Base-by-base conservation (phyloP, 1,140 invertebrate genomes). In the Drosophila arizonae region DNA sequence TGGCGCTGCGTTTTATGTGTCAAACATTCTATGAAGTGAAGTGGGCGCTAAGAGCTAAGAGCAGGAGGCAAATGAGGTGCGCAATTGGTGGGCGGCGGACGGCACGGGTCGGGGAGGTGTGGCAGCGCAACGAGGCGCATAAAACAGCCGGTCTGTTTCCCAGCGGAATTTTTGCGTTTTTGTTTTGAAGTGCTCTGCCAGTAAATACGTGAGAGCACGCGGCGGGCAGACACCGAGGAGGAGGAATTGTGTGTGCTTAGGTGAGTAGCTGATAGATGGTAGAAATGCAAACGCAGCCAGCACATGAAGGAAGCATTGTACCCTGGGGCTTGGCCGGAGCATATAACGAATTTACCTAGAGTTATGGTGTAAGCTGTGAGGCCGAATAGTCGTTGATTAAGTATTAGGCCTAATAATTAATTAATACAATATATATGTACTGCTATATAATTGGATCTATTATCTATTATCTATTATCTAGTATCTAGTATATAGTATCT, bases 1-100 rank as follows among this genome's bases (percentile, higher is more conserved):
- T 78, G 77, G 48, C 56, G 26, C 63, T 67, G 66, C 50, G 57
- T 79, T 86, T 86, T 78, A 72, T 87, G 78, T 87, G 82, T 79
- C 79, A 87, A 86, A 86, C 68, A 87, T 81, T 61, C 52, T 65
- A 41, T 75, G 75, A 77, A 70, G 54, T 70, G 56, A 70, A 74
- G 71, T 73, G 65, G 60, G 43, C 57, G 43, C 57, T 13, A 45
- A 45, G 24, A 45, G 43, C 57, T 13, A 45, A 45, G 24, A 45
- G 26, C 13, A 10, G 24, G 5, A 4, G 24, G 48, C 48, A 50
- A 26, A 15, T 15, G 43, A 46, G 43, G 43, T 46, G 43, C 36
- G 36, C 21, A 26, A 15, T 4, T 13, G 8, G 41, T 24, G 9
- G 26, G 28, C 9, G 9, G 4, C 21, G 2, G 1, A 24, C 21